Percentiles rank a stretch among this genome's conserved stretches.
Evolutionary conservation across 2,888 invertebrate species (phyloP).

Genomic region (Ischnura elegans): DNA sequence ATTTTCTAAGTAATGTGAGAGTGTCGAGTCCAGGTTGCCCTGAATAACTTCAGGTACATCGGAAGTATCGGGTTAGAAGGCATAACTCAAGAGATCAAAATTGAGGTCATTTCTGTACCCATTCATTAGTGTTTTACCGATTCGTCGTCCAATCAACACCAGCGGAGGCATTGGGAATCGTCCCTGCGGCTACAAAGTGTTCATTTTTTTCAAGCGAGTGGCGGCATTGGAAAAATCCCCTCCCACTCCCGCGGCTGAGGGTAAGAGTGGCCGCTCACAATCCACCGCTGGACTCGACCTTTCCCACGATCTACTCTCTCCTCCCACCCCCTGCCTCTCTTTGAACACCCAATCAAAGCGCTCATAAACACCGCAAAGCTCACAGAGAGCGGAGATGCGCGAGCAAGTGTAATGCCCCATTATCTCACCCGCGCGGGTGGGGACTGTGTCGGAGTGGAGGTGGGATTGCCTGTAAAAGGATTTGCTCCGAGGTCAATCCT

Average conservation of each 20-base stretch:
- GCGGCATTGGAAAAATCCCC: too few relatives aligned
- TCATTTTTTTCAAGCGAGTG: background rate
- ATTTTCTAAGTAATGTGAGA: background rate
- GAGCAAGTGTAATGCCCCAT: slow-evolving; percentile 47
- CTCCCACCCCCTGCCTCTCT: too few relatives aligned
- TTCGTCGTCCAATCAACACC: background rate
- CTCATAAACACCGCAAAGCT: slow-evolving; percentile 33
- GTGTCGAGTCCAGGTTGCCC: background rate
- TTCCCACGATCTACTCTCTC: slow-evolving; percentile 44
- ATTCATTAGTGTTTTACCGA: background rate
- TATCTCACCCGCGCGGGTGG: background rate
- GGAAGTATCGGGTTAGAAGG: background rate
- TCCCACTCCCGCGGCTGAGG: background rate
- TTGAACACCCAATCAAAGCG: slow-evolving; percentile 42
- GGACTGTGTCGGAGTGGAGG: background rate
- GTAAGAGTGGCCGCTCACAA: background rate
- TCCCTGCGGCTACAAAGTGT: background rate
- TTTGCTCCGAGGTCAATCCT: too few relatives aligned
- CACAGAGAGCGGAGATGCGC: background rate
- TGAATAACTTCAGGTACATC: background rate
- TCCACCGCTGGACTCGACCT: too few relatives aligned
- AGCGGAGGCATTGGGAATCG: background rate
- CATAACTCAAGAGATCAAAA: background rate
- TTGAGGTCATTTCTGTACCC: background rate
- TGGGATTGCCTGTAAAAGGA: background rate